A percentile compares a stretch with the other conserved stretches of the same genome.
These are phyloP conservation scores for Cephus nigrinus DNA, from an alignment of 2,888 invertebrate genomes.

Conservation along the genomic window DNA sequence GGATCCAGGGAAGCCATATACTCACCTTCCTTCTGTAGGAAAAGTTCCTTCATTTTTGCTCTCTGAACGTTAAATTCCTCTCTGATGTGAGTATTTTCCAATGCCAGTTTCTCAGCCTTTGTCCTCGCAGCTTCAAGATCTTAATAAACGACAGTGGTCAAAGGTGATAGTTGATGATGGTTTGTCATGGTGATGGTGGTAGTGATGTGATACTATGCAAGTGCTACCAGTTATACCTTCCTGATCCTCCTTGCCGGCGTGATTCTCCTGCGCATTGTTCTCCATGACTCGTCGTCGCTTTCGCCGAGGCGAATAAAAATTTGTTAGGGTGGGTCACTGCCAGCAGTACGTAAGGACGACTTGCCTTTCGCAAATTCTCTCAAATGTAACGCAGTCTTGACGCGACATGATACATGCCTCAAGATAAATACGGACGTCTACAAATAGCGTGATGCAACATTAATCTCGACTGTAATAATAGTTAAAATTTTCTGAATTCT, in stretches of 20 bases:
- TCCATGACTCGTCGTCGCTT: conserved; percentile 42
- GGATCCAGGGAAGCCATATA: conserved; percentile 29
- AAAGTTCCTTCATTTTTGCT: conserved; percentile 93
- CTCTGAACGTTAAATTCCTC: conserved; percentile 91
- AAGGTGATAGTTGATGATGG: conserved; percentile 2
- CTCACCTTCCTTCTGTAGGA: conserved; percentile 92
- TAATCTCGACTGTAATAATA: background rate
- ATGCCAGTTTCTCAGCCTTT: conserved; percentile 58
- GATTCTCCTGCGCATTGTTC: conserved; percentile 39
- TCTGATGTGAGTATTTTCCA: conserved; percentile 77
- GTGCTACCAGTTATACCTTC: conserved; percentile 37
- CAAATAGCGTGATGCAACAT: background rate
- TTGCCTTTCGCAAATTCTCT: background rate
- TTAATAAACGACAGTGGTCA: background rate
- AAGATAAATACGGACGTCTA: background rate
- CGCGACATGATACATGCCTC: conserved; percentile 4
- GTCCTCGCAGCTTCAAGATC: conserved; percentile 40
- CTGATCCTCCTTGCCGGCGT: conserved; percentile 32
- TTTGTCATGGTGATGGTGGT: conserved; percentile 5
- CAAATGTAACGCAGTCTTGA: background rate
- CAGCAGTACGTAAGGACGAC: conserved; percentile 13
- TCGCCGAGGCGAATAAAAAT: conserved; percentile 13
- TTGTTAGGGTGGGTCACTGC: conserved; percentile 37
- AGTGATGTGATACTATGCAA: background rate
- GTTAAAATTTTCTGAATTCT: background rate